A percentile compares a stretch with the other conserved stretches of the same genome.
phyloP scores from a whole-genome alignment of 2,113 vertebrate species.

The Fulmarus glacialis region DNA sequence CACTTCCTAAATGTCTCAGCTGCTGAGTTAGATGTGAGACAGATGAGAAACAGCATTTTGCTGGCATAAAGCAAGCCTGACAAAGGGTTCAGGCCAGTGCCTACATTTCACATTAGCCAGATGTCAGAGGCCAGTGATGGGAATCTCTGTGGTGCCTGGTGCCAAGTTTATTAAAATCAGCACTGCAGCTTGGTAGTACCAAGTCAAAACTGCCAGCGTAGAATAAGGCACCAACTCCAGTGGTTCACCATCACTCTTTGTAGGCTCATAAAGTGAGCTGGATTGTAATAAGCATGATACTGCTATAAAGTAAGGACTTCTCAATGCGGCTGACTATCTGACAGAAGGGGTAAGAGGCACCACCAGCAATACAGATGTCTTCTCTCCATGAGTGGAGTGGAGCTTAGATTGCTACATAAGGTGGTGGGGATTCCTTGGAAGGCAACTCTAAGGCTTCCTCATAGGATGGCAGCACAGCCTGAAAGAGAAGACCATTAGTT shows the following conservation, averaged over 20 bases:
- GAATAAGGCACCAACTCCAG: background rate
- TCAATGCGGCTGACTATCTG: background rate
- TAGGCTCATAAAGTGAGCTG: background rate
- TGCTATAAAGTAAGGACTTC: background rate
- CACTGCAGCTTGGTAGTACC: background rate
- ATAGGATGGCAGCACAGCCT: constrained; percentile 78
- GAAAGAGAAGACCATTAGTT: background rate
- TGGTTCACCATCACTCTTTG: background rate
- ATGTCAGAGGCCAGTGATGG: background rate
- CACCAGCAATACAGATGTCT: background rate
- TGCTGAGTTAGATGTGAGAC: background rate
- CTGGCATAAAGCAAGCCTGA: background rate
- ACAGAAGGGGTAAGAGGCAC: background rate
- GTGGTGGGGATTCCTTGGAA: constrained; percentile 66
- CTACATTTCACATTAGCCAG: background rate
- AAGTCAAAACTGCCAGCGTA: background rate
- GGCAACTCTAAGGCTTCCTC: constrained; percentile 80
- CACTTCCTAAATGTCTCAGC: background rate
- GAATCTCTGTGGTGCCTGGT: background rate
- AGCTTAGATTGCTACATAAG: constrained; percentile 65
- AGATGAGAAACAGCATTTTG: background rate
- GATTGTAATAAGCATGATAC: background rate
- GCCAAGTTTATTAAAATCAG: background rate
- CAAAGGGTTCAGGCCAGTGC: background rate
- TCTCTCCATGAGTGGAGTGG: background rate